Evolutionary conservation across 2,113 vertebrate species (phyloP).

Genomic region (Tenebrosternarchus preto): DNA sequence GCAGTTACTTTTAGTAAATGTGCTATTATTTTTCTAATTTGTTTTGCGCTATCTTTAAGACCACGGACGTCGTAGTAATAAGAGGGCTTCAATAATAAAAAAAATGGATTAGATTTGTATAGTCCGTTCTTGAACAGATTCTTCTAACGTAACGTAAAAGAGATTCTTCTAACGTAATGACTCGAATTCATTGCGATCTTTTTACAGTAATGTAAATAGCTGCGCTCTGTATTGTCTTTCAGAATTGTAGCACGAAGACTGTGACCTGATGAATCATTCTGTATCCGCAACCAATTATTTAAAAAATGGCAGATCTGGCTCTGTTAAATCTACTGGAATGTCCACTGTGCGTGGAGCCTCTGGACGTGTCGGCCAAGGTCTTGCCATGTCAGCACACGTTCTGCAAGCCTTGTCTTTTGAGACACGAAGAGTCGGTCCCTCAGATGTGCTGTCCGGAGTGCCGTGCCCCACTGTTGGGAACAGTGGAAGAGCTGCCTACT

Average conservation of each 20-base stretch:
- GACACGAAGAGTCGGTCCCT: slow-evolving; percentile 75
- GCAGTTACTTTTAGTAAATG: too few species aligned
- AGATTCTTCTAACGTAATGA: too few species aligned
- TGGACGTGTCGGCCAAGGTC: slow-evolving; percentile 86
- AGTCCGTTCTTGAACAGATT: too few species aligned
- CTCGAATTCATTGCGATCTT: too few species aligned
- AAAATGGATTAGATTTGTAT: too few species aligned
- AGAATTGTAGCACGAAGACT: neutral
- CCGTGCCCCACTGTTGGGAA: slow-evolving; percentile 75
- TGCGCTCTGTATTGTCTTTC: neutral
- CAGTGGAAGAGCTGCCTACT: slow-evolving; percentile 84
- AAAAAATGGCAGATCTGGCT: slow-evolving; percentile 79
- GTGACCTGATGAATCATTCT: neutral
- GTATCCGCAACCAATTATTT: neutral
- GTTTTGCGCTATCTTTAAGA: too few species aligned
- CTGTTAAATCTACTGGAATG: slow-evolving; percentile 86
- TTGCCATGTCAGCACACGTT: slow-evolving; percentile 97
- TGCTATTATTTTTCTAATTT: too few species aligned
- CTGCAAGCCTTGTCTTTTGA: slow-evolving; percentile 87
- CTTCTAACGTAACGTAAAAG: too few species aligned
- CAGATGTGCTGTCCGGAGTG: slow-evolving; percentile 89
- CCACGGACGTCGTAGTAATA: too few species aligned
- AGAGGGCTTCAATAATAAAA: too few species aligned
- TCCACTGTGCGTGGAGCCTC: slow-evolving; percentile 84
- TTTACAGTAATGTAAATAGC: too few species aligned